Base-by-base conservation (phyloP, 2,888 invertebrate genomes). In the Eristalis tenax region DNA sequence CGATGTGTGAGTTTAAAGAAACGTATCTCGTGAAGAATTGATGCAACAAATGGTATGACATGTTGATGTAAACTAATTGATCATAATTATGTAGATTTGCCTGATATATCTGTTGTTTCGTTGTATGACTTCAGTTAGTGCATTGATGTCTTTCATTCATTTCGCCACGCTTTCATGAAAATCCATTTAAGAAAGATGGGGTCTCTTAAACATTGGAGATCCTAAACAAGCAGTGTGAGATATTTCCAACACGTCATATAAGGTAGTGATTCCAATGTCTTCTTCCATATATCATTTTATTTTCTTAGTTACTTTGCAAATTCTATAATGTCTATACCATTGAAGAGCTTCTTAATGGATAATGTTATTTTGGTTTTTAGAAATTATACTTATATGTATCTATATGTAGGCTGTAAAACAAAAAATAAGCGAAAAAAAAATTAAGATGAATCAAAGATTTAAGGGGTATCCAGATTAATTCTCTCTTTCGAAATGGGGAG, bases 361-460 rank as follows among this genome's bases (percentile, higher is more conserved):
- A 69, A 15, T 61, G 35, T 18, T 71, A 28, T 56, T 35, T 26
- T 28, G 38, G 11, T 32, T 32, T 8, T 63, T 50, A 50, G 6
- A 32, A 8, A 26, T 10, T 35, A 22, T 26, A 26, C 26, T 26
- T 26, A 59, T 74, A 56, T 69, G 26, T 79, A 68, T 81, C 56
- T 71, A 61, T 75, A 76, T 75, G 63, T 73, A 83, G 83, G 83
- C 79, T 83, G 75, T 83, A 87, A 75, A 73, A 65, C 43, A 59
- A 65, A 59, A 10, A 26, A 83, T 50, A 64, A 65, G 59, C 23
- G 4, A 26, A 63, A 64, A 59, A 40, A 28, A 73, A 35, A 74
- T 64, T n/a, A n/a, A n/a, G n/a, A 57, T 38, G 1, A 28, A 76
- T 69, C 43, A 69, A 64, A 50, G 80, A 59, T 68, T 32, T 74